A percentile compares a stretch with the other conserved stretches of the same genome.
phyloP scores from a whole-genome alignment of 2,113 vertebrate species.

The Lophius piscatorius region DNA sequence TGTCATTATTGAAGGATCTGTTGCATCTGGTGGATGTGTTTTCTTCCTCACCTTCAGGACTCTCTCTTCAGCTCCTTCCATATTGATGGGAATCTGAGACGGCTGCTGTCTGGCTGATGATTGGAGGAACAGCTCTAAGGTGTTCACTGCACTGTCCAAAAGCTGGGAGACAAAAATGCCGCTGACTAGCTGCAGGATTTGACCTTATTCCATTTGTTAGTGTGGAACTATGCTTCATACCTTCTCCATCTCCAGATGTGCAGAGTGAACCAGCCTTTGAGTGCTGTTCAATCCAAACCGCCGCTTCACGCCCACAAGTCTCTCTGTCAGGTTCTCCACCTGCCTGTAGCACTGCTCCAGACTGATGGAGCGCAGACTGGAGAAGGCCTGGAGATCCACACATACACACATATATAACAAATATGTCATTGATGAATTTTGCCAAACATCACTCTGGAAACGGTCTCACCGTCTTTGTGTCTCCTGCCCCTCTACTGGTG shows the following conservation, averaged over 20 bases:
- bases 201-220: not conserved
- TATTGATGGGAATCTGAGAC: constrained; percentile 38
- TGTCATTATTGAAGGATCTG: not conserved
- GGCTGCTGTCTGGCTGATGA: constrained; percentile 51
- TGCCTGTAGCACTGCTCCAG: constrained; percentile 52
- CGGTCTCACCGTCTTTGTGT: constrained; percentile 80
- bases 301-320: constrained; percentile 30
- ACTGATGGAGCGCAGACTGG: constrained; percentile 35
- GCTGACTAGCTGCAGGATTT: not conserved
- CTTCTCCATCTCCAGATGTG: constrained; percentile 67
- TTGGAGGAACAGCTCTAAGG: constrained; percentile 57
- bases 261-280: constrained; percentile 53
- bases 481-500: constrained; percentile 67
- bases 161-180: constrained; percentile 46
- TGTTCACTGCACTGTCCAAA: constrained; percentile 61
- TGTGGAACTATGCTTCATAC: constrained; percentile 22
- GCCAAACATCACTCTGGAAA: no score
- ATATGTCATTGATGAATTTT: no score
- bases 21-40: not conserved
- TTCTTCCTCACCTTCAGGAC: constrained; percentile 58
- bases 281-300: constrained; percentile 53
- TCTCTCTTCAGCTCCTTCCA: constrained; percentile 57
- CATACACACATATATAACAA: not conserved
- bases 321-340: constrained; percentile 48
- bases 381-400: constrained; percentile 30